These are phyloP conservation scores for Lissocephala sabroskyi DNA, from an alignment of 2,888 invertebrate genomes.

Conservation along the genomic window DNA sequence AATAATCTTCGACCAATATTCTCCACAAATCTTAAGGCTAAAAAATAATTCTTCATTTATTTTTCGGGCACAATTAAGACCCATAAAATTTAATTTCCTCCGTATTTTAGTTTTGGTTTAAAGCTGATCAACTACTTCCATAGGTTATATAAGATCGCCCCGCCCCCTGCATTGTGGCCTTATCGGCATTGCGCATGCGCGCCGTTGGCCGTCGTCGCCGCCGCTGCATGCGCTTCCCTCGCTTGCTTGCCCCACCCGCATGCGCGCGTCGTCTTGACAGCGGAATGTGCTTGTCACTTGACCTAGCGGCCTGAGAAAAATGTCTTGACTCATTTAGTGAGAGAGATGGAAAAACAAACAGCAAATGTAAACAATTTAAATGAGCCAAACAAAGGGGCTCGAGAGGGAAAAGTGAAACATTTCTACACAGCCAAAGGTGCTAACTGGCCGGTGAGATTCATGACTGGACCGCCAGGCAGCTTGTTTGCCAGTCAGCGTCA, in stretches of 20 bases:
- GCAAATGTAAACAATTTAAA: slow-evolving; percentile 2
- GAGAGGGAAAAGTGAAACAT: slow-evolving; percentile 7
- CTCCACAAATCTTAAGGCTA: too few relatives aligned
- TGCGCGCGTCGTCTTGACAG: background rate
- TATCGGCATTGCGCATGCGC: background rate
- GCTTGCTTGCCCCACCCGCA: slow-evolving; percentile 1
- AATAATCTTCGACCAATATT: too few relatives aligned
- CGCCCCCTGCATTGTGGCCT: background rate
- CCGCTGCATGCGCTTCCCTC: background rate
- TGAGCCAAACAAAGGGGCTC: slow-evolving; percentile 9
- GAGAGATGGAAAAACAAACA: background rate
- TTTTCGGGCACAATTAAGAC: too few relatives aligned
- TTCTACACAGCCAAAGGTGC: slow-evolving; percentile 28
- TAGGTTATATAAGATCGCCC: too few relatives aligned
- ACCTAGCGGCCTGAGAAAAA: slow-evolving; percentile 52
- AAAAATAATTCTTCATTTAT: too few relatives aligned
- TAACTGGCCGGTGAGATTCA: slow-evolving; percentile 19
- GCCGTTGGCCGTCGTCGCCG: slow-evolving; percentile 1
- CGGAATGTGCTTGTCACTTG: slow-evolving; percentile 40
- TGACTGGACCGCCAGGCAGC: too few relatives aligned
- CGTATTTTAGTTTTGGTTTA: too few relatives aligned
- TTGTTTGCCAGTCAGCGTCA: too few relatives aligned
- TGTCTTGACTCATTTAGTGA: slow-evolving; percentile 34
- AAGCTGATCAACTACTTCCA: too few relatives aligned
- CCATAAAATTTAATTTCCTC: too few relatives aligned